Percentiles rank a stretch among this genome's conserved stretches.
These are phyloP conservation scores for Balaenoptera acutorostrata DNA, from an alignment of 2,113 vertebrate species.

Conservation along the genomic window DNA sequence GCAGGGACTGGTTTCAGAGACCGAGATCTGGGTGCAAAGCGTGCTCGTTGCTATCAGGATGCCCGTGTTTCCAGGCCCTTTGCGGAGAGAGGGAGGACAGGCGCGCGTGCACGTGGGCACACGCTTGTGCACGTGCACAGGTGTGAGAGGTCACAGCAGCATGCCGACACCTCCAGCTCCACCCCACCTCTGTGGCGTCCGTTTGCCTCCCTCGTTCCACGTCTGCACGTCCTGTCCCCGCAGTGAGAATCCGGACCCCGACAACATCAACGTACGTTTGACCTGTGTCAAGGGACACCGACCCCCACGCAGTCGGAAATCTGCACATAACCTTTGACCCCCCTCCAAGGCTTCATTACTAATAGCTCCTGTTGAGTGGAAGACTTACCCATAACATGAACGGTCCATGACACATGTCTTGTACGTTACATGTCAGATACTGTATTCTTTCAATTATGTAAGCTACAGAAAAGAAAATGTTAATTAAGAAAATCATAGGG, in stretches of 20 bases:
- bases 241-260: too few species aligned
- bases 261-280: rapidly evolving
- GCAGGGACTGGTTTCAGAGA: neutral
- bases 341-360: neutral
- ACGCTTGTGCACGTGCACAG: rapidly evolving
- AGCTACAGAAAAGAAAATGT: neutral
- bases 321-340: rapidly evolving
- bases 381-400: neutral
- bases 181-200: rapidly evolving
- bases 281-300: neutral
- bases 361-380: neutral
- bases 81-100: neutral
- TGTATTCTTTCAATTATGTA: neutral
- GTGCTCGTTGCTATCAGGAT: neutral
- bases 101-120: rapidly evolving
- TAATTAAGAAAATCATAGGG: neutral
- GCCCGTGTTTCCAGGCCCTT: neutral
- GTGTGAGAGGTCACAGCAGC: rapidly evolving
- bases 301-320: neutral
- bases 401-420: neutral
- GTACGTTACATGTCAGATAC: neutral
- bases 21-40: neutral
- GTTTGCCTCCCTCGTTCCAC: neutral
- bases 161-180: rapidly evolving
- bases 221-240: neutral